Evolutionary conservation across 2,797 vertebrate genomes (phyloP), one percentile per base, ranked within the genome.

Genomic region (Lacerta agilis): DNA sequence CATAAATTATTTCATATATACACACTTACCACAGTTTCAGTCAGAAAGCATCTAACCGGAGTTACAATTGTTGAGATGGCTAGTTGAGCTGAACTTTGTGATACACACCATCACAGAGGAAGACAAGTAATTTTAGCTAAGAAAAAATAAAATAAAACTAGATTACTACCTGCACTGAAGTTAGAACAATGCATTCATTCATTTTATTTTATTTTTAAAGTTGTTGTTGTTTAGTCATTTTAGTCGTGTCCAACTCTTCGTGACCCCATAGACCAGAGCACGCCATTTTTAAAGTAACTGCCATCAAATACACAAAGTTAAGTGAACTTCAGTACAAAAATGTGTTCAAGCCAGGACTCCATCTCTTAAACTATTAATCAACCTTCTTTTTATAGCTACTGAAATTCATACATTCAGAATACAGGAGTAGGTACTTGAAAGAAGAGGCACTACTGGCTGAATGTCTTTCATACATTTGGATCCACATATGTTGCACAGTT

Each of bases 101-200:
- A 85, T 83, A 81, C 49, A 89, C 91, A 91, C 43, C 91, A 94
- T 92, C 92, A 93, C 89, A 94, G 87, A 93, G 45, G 71, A 90
- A 91, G 79, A 91, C 81, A 89, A 95, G 93, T 85, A 91, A 92
- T 90, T 92, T 94, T 92, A 88, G 87, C 94, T 95, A 83, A 77
- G 83, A 89, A 94, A 87, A 91, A 4, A 41, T 3, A n/a, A 45
- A n/a, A 36, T 2, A 69, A 29, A 17, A 23, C 49, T 18, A 36
- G 17, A 69, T 64, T 49, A 80, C 81, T 55, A 67, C 13, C 25
- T 33, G 33, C 25, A 45, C 33, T 85, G 15, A 73, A 33, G 72
- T 61, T 1, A 71, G 67, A 49, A 13, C 49, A 49, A 13, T 49
- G 49, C 49, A 49, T 49, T 49, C 9, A 49, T 49, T 49, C 23